Evolutionary conservation across 2,113 vertebrate genomes (phyloP).

Genomic region (Cyphomyrus plagiostoma): DNA sequence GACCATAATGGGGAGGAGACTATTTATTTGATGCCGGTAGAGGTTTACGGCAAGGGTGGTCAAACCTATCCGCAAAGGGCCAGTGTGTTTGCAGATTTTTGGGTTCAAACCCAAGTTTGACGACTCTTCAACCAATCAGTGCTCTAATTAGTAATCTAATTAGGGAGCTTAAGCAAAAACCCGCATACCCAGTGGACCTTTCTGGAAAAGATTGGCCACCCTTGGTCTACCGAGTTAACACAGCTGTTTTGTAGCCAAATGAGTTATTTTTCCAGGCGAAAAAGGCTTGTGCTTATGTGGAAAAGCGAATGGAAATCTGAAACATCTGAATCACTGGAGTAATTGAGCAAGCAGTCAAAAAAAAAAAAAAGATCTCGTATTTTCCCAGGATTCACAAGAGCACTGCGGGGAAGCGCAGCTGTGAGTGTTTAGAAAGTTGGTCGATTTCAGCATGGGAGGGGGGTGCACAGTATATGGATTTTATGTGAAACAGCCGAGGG

Average conservation of each 20-base stretch:
- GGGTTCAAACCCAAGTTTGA: too few relatives aligned
- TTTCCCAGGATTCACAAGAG: not conserved
- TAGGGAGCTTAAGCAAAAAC: not conserved
- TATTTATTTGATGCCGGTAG: not conserved
- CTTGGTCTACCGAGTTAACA: not conserved
- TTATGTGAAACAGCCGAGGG: too few relatives aligned
- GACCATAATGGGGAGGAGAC: not conserved
- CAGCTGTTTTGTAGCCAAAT: not conserved
- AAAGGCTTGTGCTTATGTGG: not conserved
- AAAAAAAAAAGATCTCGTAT: not conserved
- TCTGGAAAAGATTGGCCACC: not conserved
- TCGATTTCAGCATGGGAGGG: not conserved
- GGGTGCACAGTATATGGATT: not conserved
- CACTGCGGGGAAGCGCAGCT: not conserved
- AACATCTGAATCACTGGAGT: not conserved
- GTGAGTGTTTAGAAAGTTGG: not conserved
- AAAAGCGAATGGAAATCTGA: not conserved
- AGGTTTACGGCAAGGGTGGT: not conserved
- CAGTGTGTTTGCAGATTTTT: not conserved
- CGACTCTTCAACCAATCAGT: not conserved
- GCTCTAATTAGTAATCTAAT: not conserved
- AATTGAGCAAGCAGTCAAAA: not conserved
- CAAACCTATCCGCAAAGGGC: not conserved
- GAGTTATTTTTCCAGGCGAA: not conserved
- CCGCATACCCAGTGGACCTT: not conserved